These are phyloP conservation scores for Scotopteryx bipunctaria DNA, from an alignment of 2,888 invertebrate species.

Conservation along the genomic window DNA sequence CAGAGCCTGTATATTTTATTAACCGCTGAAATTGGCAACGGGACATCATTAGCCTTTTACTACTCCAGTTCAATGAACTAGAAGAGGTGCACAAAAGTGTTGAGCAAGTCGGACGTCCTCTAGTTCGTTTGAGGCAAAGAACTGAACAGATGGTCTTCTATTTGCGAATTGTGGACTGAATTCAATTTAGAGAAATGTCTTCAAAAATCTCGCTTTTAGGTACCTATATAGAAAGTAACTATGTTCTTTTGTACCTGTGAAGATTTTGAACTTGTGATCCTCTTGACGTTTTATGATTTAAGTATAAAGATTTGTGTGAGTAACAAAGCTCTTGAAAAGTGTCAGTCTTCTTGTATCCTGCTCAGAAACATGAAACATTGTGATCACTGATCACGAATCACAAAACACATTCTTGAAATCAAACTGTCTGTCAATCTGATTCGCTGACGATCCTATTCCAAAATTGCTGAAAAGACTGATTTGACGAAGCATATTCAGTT, in stretches of 20 bases:
- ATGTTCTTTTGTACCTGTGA: background rate
- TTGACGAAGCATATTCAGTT: no score
- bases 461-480: no score
- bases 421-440: no score
- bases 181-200: conserved; percentile 12
- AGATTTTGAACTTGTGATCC: background rate
- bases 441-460: no score
- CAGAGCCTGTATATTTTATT: conserved; percentile 25
- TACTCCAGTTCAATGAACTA: conserved; percentile 33
- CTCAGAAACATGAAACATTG: no score
- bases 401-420: no score
- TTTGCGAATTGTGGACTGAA: conserved; percentile 19
- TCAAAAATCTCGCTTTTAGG: background rate
- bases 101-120: conserved; percentile 26
- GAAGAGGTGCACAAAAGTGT: conserved; percentile 37
- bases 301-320: no score
- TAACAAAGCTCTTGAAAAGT: no score
- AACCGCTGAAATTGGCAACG: conserved; percentile 28
- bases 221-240: background rate
- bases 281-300: no score
- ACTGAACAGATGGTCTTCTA: conserved; percentile 13
- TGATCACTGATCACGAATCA: no score
- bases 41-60: conserved; percentile 38
- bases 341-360: no score
- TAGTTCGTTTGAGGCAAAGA: conserved; percentile 33